Base-by-base conservation (phyloP, 2,888 invertebrate species). In the Cantharis lateralis region DNA sequence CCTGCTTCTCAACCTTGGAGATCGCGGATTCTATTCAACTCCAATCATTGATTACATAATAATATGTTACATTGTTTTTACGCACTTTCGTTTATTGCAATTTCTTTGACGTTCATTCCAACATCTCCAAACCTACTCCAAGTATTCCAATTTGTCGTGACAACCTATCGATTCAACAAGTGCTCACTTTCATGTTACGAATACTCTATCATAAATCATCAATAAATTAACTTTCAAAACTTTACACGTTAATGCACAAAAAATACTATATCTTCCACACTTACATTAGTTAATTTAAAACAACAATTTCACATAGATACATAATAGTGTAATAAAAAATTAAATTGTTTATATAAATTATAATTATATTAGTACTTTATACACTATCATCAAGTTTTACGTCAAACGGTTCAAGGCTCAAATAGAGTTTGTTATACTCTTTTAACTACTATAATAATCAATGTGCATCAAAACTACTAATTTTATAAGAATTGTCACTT, bases 1-100 rank as follows among this genome's bases (percentile, higher is more conserved):
- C 80, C 74, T 78, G 78, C 79, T 77, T 66, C 64, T 72, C 70
- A 75, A 80, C 80, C 79, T 73, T 82, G 81, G 79, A 79, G 80
- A 78, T 78, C 77, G 78, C 48, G n/a, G 48, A 48, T 48, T 48
- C n/a, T 48, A n/a, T 48, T n/a, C 13, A n/a, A 48, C 7, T 48
- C 48, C 48, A n/a, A 48, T 48, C n/a, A 48, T n/a, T 48, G n/a
- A 9, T 48, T 48, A 48, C 32, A 32, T 32, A n/a, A 32, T 32
- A 9, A 24, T 13, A 32, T n/a, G 13, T n/a, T 32, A 13, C n/a
- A 48, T 48, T 48, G 2, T 2, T 1, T n/a, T 48, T 48, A 48
- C 48, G 48, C 48, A 48, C 9, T 48, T 48, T n/a, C 48, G n/a
- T 48, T 48, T 48, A n/a, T n/a, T 48, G n/a, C 7, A 48, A 48